phyloP scores from a whole-genome alignment of 1,140 invertebrate species.

The Aphelinus atriplicis region DNA sequence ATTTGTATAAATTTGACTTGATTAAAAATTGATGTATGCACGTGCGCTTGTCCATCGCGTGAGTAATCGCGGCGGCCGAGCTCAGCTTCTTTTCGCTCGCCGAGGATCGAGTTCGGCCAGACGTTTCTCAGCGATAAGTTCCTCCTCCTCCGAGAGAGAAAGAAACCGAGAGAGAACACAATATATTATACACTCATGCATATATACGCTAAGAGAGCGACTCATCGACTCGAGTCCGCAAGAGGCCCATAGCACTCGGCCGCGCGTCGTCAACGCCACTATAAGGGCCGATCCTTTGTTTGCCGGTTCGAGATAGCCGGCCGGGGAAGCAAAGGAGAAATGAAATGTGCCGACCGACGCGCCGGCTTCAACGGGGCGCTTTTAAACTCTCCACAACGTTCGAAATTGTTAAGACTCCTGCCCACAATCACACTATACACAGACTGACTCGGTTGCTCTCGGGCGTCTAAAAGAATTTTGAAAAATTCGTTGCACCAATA shows the following conservation, averaged over 20 bases:
- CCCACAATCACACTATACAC: too few relatives aligned
- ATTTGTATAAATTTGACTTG: slow-evolving; percentile 2
- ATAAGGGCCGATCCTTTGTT: slow-evolving; percentile 42
- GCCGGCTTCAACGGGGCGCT: slow-evolving; percentile 17
- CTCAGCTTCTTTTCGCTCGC: neutral
- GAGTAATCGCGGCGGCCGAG: neutral
- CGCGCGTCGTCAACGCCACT: neutral
- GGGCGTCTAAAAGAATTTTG: too few relatives aligned
- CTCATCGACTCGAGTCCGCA: too few relatives aligned
- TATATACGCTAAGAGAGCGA: neutral
- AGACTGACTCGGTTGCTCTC: too few relatives aligned
- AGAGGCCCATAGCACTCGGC: neutral
- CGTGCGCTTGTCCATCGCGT: neutral
- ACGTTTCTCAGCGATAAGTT: neutral
- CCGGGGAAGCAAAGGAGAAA: neutral
- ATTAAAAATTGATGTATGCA: slow-evolving; percentile 17
- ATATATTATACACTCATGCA: slow-evolving; percentile 7
- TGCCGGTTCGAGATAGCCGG: slow-evolving; percentile 17
- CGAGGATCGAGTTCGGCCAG: neutral
- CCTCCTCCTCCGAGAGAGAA: neutral
- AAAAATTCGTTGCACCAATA: too few relatives aligned
- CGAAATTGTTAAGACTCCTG: too few relatives aligned
- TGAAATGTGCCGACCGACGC: slow-evolving; percentile 1
- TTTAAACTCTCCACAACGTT: slow-evolving; percentile 26
- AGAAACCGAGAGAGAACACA: neutral